Base-by-base conservation (phyloP, 2,888 invertebrate species). In the Brachyopa scutellaris region DNA sequence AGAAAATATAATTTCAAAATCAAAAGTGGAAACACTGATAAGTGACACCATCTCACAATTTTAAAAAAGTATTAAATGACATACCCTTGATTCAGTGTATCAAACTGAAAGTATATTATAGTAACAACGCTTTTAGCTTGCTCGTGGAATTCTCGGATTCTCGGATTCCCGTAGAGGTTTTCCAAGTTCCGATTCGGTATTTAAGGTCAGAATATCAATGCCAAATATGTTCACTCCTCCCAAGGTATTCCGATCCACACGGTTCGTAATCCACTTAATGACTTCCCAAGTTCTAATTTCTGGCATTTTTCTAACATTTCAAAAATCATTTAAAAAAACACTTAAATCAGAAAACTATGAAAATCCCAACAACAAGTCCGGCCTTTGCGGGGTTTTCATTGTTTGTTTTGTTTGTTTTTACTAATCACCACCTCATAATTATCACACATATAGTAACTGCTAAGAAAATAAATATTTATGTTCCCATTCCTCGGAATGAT, bases 401-500 rank as follows among this genome's bases (percentile, higher is more conserved):
- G n/a, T 9, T n/a, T 21, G n/a, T n/a, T n/a, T n/a, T n/a, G n/a
- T n/a, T 21, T 8, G 9, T 40, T 40, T 9, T 9, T 19, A 6
- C 6, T 13, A 19, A 13, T 42, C 42, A n/a, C 9, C 19, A 21
- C 21, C 19, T 19, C 8, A 7, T 15, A 21, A 42, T 2, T 33
- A 8, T n/a, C n/a, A n/a, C n/a, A n/a, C n/a, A n/a, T n/a, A n/a
- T n/a, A n/a, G n/a, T n/a, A n/a, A n/a, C n/a, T n/a, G n/a, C n/a
- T n/a, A 9, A 40, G 29, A 59, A 59, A 70, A 72, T 53, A 64
- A 64, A 73, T 79, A 73, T 73, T 79, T 66, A 38, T 33, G 53
- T 67, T 79, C 72, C 47, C 72, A 72, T 73, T 67, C 53, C 45
- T 6, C 2, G 36, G 15, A 36, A 45, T 72, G 53, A 61, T 61